A percentile compares a stretch with the other conserved stretches of the same genome.
Conservation (phyloP, 2,888 invertebrate genomes). For the Drosophila helvetica region DNA sequence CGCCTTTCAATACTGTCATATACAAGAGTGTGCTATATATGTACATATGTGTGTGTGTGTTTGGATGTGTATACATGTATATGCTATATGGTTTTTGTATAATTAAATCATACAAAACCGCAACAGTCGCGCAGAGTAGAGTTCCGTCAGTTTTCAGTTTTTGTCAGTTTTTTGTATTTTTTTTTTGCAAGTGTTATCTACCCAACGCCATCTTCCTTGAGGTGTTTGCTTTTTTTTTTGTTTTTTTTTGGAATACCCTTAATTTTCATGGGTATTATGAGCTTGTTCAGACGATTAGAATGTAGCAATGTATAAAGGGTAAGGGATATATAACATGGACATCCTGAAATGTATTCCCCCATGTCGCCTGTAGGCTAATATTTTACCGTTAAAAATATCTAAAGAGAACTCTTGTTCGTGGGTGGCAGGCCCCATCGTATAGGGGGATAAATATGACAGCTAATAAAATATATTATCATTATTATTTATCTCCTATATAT, state of each 20-base stretch:
- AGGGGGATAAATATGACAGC: no score
- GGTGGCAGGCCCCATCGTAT: no score
- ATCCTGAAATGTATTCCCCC: no score
- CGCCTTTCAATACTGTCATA: conserved; percentile 2
- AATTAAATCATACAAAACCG: conserved; percentile 47
- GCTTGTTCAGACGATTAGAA: background rate
- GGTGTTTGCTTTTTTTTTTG: background rate
- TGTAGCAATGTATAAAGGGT: background rate
- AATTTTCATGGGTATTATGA: background rate
- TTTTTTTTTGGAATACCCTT: background rate
- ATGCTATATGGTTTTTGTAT: conserved; percentile 33
- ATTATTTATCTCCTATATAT: no score
- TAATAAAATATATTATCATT: no score
- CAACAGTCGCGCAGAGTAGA: conserved; percentile 32
- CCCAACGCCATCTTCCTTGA: conserved; percentile 56
- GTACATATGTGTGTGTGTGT: background rate
- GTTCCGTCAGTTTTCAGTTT: conserved; percentile 38
- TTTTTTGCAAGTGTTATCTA: conserved; percentile 52
- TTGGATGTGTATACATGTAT: background rate
- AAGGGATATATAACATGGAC: no score
- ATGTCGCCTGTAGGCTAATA: no score
- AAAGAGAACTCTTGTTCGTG: background rate
- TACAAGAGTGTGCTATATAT: conserved; percentile 19
- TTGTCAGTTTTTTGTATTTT: conserved; percentile 18
- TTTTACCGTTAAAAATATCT: background rate